A percentile compares a stretch with the other conserved stretches of the same genome.
phyloP scores from a whole-genome alignment of 1,140 invertebrate genomes.

The Zophobas atratus region DNA sequence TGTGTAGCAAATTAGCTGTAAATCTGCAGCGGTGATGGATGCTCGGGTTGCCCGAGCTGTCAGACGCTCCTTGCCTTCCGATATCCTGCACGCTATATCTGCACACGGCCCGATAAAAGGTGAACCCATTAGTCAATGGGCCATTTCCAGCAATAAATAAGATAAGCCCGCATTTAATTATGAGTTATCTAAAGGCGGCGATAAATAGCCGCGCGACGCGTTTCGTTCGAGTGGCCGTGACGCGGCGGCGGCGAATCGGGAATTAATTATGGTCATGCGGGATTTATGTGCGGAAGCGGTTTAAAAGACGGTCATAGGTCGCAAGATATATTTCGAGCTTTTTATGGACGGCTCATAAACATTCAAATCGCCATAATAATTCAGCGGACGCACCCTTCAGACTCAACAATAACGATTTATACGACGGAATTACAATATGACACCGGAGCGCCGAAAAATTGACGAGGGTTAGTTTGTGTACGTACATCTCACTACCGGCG shows the following conservation, averaged over 20 bases:
- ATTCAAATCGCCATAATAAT: slow-evolving; percentile 36
- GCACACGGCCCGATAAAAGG: slow-evolving; percentile 45
- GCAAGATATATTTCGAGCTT: slow-evolving; percentile 32
- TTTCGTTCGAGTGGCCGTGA: background rate
- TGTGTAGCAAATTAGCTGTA: slow-evolving; percentile 63
- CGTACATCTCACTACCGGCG: slow-evolving; percentile 13
- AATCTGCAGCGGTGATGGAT: slow-evolving; percentile 63
- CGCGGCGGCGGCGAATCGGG: slow-evolving; percentile 14
- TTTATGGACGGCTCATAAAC: slow-evolving; percentile 34
- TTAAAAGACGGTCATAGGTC: slow-evolving; percentile 43
- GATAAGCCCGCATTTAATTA: slow-evolving; percentile 15
- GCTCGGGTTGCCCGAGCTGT: slow-evolving; percentile 59
- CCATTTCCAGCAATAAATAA: slow-evolving; percentile 39
- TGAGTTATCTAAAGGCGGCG: slow-evolving; percentile 8
- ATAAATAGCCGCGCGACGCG: background rate
- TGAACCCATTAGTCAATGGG: slow-evolving; percentile 47
- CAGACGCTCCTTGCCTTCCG: slow-evolving; percentile 55
- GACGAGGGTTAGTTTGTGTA: slow-evolving; percentile 11
- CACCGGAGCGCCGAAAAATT: slow-evolving; percentile 1
- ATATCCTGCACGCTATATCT: slow-evolving; percentile 50
- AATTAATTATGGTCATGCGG: slow-evolving; percentile 40
- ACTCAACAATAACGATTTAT: slow-evolving; percentile 40
- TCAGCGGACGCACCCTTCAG: slow-evolving; percentile 10
- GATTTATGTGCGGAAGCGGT: slow-evolving; percentile 36
- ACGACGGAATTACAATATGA: background rate